Base-by-base conservation (phyloP, 2,113 vertebrate genomes). In the Crotophaga sulcirostris region DNA sequence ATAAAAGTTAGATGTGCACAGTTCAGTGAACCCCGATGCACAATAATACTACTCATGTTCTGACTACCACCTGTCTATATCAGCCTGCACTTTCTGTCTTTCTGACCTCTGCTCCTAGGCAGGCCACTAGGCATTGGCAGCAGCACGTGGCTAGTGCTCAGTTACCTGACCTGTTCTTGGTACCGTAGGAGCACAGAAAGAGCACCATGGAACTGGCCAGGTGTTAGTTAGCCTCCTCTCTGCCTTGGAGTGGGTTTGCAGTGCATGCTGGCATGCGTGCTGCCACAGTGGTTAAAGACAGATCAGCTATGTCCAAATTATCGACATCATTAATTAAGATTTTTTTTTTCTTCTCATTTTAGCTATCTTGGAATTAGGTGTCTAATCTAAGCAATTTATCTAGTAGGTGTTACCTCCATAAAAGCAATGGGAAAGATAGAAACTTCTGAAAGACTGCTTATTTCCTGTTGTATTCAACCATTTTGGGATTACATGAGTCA, bases 401-500 rank as follows among this genome's bases (percentile, higher is more conserved):
- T 67, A 38, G 60, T 54, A 1, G 0, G 6, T 64, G 38, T 84
- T 86, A 86, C 54, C 36, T 74, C 63, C n/a, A 6, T 66, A 25
- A 38, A 55, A 70, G 52, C 45, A 67, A 42, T 55, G 33, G 33
- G 38, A 40, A 74, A 78, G 36, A 68, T 3, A 68, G 44, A 67
- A 36, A 62, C 29, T 92, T 66, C 34, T 58, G 59, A 88, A 84
- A 90, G 38, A 69, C 51, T 59, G 21, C 86, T 83, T 88, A 36
- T 62, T 28, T 90, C 45, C 40, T 78, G 16, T 85, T 91, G 40
- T 73, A 13, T 88, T 86, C 63, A 84, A 4, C n/a, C 17, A 31
- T 81, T 90, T 84, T 26, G 26, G 33, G 47, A 92, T 94, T 86
- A 94, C 72, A 63, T 94, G 88, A 94, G 34, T 92, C 95, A 93